These are phyloP conservation scores for Drosophila emarginata DNA, from an alignment of 2,888 invertebrate species.

Conservation along the genomic window DNA sequence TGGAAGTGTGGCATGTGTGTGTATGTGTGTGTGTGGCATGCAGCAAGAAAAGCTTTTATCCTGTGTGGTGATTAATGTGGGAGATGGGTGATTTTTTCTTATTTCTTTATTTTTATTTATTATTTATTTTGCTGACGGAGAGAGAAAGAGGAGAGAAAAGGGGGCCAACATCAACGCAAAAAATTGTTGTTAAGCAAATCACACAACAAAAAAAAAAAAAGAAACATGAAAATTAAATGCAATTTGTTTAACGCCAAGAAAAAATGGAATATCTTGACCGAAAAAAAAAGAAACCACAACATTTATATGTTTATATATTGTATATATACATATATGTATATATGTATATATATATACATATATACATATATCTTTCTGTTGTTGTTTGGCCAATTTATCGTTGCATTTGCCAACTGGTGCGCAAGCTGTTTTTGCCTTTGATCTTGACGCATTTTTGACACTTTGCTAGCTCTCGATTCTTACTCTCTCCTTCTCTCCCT, in stretches of 20 bases:
- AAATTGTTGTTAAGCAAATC: constrained; percentile 41
- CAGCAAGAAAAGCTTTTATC: constrained; percentile 27
- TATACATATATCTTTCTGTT: constrained; percentile 20
- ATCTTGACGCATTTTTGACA: constrained; percentile 74
- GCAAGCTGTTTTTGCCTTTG: constrained; percentile 65
- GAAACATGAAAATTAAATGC: constrained; percentile 55
- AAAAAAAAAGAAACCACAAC: neutral
- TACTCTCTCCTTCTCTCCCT: constrained; percentile 8
- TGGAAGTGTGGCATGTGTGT: neutral
- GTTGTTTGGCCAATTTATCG: constrained; percentile 63
- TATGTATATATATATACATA: neutral
- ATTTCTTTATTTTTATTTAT: too few species aligned
- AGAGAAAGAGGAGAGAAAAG: neutral
- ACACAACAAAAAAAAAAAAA: constrained; percentile 48
- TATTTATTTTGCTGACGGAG: neutral
- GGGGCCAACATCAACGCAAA: neutral
- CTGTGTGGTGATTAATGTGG: neutral
- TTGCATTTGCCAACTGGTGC: constrained; percentile 69
- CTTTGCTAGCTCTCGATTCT: constrained; percentile 66
- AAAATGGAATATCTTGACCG: constrained; percentile 27
- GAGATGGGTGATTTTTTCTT: neutral
- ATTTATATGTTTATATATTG: neutral
- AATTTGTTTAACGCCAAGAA: constrained; percentile 51
- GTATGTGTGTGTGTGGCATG: constrained; percentile 5
- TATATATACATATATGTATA: neutral